Conservation (phyloP, 2,888 invertebrate genomes). For the Acrobasis repandana region DNA sequence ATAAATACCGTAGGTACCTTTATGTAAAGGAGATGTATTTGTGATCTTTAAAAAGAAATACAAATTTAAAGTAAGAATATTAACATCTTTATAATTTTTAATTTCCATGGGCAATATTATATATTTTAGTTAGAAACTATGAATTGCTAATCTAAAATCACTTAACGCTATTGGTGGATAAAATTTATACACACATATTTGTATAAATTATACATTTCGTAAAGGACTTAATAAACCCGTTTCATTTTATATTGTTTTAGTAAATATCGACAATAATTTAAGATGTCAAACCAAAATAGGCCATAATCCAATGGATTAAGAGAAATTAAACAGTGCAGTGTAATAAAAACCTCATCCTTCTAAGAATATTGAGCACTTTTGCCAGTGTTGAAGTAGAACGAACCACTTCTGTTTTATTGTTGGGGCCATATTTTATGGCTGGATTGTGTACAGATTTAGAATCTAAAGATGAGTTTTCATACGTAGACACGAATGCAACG, state of each 20-base stretch:
- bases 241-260: not conserved
- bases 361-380: conserved; percentile 75
- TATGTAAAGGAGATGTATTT: no score
- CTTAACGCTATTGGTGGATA: conserved; percentile 1
- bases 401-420: conserved; percentile 82
- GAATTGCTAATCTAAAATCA: conserved; percentile 13
- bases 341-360: conserved; percentile 70
- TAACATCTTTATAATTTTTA: not conserved
- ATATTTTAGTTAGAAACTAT: not conserved
- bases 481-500: conserved; percentile 1
- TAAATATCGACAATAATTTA: not conserved
- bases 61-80: not conserved
- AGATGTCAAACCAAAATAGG: conserved; percentile 9
- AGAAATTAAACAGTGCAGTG: conserved; percentile 64
- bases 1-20: no score
- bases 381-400: conserved; percentile 69
- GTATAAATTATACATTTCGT: not conserved
- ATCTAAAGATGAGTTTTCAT: conserved; percentile 38
- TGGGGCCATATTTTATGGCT: conserved; percentile 81
- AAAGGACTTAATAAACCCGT: conserved; percentile 2
- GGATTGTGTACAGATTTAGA: conserved; percentile 81
- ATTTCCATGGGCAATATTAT: not conserved
- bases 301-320: conserved; percentile 49
- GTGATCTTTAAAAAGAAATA: not conserved
- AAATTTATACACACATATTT: not conserved